Base-by-base conservation (phyloP, 2,797 vertebrate species). In the Pangasius sanitwongsei region DNA sequence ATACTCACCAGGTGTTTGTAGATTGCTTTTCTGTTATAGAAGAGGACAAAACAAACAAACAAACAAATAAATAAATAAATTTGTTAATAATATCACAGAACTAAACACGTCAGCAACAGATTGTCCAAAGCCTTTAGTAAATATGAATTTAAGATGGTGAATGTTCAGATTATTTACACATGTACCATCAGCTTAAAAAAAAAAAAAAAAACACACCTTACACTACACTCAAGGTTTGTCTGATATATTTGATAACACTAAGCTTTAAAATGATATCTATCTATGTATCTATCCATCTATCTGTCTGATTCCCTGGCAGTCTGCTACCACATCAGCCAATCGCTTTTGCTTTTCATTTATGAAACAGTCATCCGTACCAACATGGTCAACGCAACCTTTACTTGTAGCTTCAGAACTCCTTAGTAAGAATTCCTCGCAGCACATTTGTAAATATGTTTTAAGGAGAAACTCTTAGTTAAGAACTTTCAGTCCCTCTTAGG, bases 1-100 rank as follows among this genome's bases (percentile, higher is more conserved):
- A 23, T 8, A 91, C 95, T 90, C 94, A 99, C 98, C 98, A 96
- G 98, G 97, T 90, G 97, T 97, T 89, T 97, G 97, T 85, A 97
- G 93, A 50, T 34, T 96, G 93, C 96, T 97, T 95, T 99, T 99
- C 98, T 99, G 91, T 48, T 94, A 92, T 83, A 70, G 80, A 80
- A 70, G 59, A 90, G 70, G 88, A 89, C 91, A 11, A 59, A 53
- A 25, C 1, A 50, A 59, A 48, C n/a, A 41, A 5, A 72, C 23
- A 25, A 34, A 34, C 1, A 37, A 37, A 37, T 37, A 37, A 41
- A 41, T 41, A 41, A 41, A 41, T 41, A 6, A 16, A 48, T 57
- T 1, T 18, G 5, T n/a, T 28, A 44, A 11, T 16, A 82, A 15
- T 7, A 6, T 25, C 34, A 61, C 7, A 53, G 20, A 57, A 70